Conservation (phyloP, 2,797 vertebrate genomes). For the Pyrocephalus nanus region DNA sequence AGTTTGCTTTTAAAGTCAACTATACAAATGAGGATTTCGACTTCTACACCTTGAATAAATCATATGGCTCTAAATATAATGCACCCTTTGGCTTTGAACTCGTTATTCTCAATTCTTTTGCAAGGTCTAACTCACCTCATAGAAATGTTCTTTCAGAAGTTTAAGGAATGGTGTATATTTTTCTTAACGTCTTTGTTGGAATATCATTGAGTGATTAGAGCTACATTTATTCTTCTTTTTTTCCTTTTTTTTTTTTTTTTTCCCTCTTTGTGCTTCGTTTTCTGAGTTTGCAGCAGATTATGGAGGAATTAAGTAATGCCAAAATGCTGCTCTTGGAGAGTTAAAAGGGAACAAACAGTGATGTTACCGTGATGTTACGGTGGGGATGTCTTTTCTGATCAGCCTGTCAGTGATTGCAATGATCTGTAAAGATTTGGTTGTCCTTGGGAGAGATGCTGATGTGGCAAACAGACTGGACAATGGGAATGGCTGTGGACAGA, state of each 20-base stretch:
- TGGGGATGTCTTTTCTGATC: neutral
- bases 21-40: slow-evolving; percentile 69
- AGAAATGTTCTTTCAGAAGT: slow-evolving; percentile 49
- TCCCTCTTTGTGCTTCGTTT: neutral
- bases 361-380: neutral
- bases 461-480: neutral
- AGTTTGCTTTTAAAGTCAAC: slow-evolving; percentile 71
- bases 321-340: neutral
- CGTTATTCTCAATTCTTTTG: slow-evolving; percentile 56
- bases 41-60: slow-evolving; percentile 72
- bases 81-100: slow-evolving; percentile 66
- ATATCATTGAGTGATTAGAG: neutral
- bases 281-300: neutral
- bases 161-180: neutral
- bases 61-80: slow-evolving; percentile 37
- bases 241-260: neutral
- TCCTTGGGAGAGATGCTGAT: neutral
- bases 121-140: slow-evolving; percentile 26
- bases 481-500: neutral
- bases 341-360: neutral
- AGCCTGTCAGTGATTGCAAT: neutral
- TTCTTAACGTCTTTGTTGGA: neutral
- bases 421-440: neutral
- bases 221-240: neutral
- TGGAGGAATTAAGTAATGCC: neutral